Evolutionary conservation across 2,113 vertebrate species (phyloP), one percentile per base, ranked within the genome.

Genomic region (Jacana jacana): DNA sequence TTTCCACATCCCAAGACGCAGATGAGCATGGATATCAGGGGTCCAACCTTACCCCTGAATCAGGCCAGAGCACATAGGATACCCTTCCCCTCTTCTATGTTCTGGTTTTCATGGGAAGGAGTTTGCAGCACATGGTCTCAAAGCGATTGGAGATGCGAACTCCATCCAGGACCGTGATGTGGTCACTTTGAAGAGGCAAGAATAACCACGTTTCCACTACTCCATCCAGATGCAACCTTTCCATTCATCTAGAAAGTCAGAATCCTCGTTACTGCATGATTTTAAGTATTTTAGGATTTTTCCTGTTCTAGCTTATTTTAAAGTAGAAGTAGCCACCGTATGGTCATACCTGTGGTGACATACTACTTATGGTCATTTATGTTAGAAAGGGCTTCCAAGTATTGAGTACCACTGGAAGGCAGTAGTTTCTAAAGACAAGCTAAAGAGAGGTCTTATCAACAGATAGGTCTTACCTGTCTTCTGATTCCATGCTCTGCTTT

Each of bases 131-230:
- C 40, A 20, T 31, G 10, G 27, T 39, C 73, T 89, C 42, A 28
- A 81, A 46, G 19, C 27, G 31, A 24, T 0, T 63, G 7, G 35
- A 78, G 2, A 18, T 60, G 6, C 19, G 52, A 93, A 75, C 13
- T 81, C 40, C 25, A 64, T 5, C 42, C 35, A 68, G 57, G 23
- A 51, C 42, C 0, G 0, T 16, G 20, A 49, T 30, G 11, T 16
- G 3, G 17, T 79, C 23, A 24, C 24, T 91, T 91, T 72, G 69
- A 78, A 92, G 51, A 87, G 65, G 42, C 19, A 39, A 76, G 65
- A 81, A 58, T n/a, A 35, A 82, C 23, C 9, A 15, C 9, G 1
- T 25, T 42, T 23, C 33, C n/a, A 87, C 22, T 15, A 16, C 5
- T 78, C 22, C 17, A 33, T 31, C 44, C 42, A 72, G 51, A 60